These are phyloP conservation scores for Genyomyrus donnyi DNA, from an alignment of 2,113 vertebrate species.

Conservation along the genomic window DNA sequence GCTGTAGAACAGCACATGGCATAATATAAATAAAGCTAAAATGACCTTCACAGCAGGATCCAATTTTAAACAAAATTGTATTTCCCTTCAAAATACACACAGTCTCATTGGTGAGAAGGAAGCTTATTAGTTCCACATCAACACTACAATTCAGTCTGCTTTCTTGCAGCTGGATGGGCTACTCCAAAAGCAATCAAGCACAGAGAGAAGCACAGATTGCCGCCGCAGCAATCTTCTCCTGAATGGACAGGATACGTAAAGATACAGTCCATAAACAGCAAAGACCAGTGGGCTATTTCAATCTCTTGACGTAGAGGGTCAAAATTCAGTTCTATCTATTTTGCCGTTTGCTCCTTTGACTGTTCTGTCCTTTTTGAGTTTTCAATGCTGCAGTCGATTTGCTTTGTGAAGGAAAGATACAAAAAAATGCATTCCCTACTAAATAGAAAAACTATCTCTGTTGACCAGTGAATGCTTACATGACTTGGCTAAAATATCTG, in stretches of 20 bases:
- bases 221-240: constrained; percentile 1
- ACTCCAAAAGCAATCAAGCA: constrained; percentile 11
- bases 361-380: background rate
- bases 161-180: background rate
- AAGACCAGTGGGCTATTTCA: background rate
- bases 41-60: constrained; percentile 15
- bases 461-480: background rate
- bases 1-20: background rate
- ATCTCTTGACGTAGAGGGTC: background rate
- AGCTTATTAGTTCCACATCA: constrained; percentile 18
- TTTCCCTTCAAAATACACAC: background rate
- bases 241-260: constrained; percentile 1
- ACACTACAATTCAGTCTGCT: constrained; percentile 12
- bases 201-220: background rate
- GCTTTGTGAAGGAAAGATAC: background rate
- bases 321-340: background rate
- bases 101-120: constrained; percentile 2
- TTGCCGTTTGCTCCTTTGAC: background rate
- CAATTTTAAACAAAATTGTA: background rate
- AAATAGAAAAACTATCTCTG: background rate
- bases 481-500: background rate
- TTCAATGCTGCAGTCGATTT: background rate
- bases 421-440: background rate
- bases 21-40: background rate
- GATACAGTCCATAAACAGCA: constrained; percentile 2